A percentile compares a stretch with the other conserved stretches of the same genome.
These are phyloP conservation scores for Blastobasis adustella DNA, from an alignment of 2,888 invertebrate genomes.

Conservation along the genomic window DNA sequence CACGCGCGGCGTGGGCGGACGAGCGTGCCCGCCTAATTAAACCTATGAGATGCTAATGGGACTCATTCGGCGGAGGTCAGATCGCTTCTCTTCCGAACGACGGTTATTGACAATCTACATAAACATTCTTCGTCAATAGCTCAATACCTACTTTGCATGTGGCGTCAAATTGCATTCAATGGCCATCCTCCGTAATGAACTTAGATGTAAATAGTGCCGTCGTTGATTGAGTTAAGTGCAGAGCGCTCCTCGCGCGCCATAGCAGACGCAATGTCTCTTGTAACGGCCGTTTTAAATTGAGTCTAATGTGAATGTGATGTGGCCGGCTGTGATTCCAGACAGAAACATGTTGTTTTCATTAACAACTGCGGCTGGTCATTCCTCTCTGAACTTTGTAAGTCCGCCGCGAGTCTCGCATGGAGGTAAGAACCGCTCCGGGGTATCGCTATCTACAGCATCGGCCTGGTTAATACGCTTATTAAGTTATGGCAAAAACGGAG, in stretches of 20 bases:
- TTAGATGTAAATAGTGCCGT: conserved; percentile 32
- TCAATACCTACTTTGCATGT: conserved; percentile 17
- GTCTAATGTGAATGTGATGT: conserved; percentile 62
- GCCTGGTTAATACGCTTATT: conserved; percentile 69
- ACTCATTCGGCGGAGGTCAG: conserved; percentile 52
- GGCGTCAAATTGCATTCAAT: conserved; percentile 33
- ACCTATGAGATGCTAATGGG: conserved; percentile 60
- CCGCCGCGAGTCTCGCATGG: conserved; percentile 44
- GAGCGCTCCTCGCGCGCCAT: conserved; percentile 45
- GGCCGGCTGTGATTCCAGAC: conserved; percentile 61
- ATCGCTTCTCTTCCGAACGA: conserved; percentile 32
- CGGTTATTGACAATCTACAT: conserved; percentile 33
- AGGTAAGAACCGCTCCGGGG: conserved; percentile 54
- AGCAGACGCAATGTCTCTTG: conserved; percentile 55
- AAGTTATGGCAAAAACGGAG: conserved; percentile 69
- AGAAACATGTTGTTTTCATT: conserved; percentile 49
- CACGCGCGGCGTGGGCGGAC: conserved; percentile 48
- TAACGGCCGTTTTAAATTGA: conserved; percentile 63
- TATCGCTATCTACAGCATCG: conserved; percentile 62
- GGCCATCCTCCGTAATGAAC: conserved; percentile 43
- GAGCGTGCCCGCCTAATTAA: conserved; percentile 60
- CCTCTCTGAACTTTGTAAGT: conserved; percentile 52
- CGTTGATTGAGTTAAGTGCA: conserved; percentile 50
- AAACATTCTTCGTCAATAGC: conserved; percentile 31
- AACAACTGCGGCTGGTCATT: conserved; percentile 49